Evolutionary conservation across 1,140 invertebrate species (phyloP).

Genomic region (Gonatopus flavifemur): DNA sequence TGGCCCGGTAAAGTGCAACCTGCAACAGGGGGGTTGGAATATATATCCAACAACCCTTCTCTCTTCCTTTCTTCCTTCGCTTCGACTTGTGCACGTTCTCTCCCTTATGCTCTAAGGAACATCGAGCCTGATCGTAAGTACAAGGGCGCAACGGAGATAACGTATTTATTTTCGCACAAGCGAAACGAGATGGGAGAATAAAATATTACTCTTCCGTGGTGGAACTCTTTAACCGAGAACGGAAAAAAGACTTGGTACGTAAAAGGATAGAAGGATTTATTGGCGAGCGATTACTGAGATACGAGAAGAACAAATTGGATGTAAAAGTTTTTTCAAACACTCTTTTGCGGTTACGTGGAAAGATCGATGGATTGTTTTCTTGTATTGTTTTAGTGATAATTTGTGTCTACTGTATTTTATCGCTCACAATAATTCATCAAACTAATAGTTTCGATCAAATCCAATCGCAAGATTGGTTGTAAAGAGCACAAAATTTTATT

Average conservation of each 20-base stretch:
- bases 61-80: neutral
- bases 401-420: neutral
- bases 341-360: neutral
- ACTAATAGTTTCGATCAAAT: neutral
- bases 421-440: neutral
- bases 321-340: constrained; percentile 34
- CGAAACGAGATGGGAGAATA: too few relatives aligned
- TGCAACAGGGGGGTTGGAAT: constrained; percentile 13
- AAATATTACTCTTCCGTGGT: too few relatives aligned
- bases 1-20: constrained; percentile 18
- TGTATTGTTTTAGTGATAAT: neutral
- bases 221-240: too few relatives aligned
- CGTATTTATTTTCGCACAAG: too few relatives aligned
- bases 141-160: too few relatives aligned
- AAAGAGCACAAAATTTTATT: too few relatives aligned
- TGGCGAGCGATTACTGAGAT: constrained; percentile 44
- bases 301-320: constrained; percentile 47
- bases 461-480: neutral
- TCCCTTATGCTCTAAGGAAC: neutral
- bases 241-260: too few relatives aligned
- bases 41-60: neutral
- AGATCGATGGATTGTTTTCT: neutral
- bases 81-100: neutral
- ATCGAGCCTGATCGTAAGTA: neutral
- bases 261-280: constrained; percentile 27